Evolutionary conservation across 2,888 invertebrate genomes (phyloP), one percentile per base, ranked within the genome.

Genomic region (Meliscaeva auricollis): DNA sequence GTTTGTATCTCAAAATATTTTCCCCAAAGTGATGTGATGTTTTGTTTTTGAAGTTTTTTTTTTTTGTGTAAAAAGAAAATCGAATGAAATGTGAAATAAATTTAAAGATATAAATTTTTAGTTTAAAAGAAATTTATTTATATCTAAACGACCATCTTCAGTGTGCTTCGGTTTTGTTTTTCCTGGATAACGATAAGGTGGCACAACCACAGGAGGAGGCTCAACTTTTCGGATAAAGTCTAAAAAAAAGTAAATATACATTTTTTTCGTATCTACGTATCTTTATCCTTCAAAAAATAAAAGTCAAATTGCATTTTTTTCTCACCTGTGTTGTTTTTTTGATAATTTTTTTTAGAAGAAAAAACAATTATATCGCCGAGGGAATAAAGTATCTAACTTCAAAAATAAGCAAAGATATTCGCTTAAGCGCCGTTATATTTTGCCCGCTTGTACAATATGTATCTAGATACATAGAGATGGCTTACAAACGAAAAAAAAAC

Each of bases 271-370:
- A 15, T 26, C 26, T 26, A 2, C 3, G 7, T 41, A 35, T 68
- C 11, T 46, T 73, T 69, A 26, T 58, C 50, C 82, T 41, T 83
- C 64, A 32, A 56, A 20, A 50, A 17, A 22, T 30, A 17, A 66
- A 58, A n/a, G 52, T 84, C 79, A 85, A 85, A 62, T 77, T 85
- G 81, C 80, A 85, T 77, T 80, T 64, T 26, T 60, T 62, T 11
- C 35, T 38, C 38, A 35, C 50, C 9, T 48, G 66, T 50, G 13
- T 32, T 50, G 32, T 17, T 1, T 6, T 35, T 17, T 56, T 32
- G 5, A 5, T 56, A 1, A 8, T 11, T 15, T n/a, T 38, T 30
- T 48, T 30, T 9, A 9, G 4, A n/a, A 11, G 2, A 13, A 44
- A n/a, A 11, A 46, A 1, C n/a, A 41, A 41, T 22, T 44, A 62